Conservation (phyloP, 1,140 invertebrate species). For the Dendrolimus punctatus region DNA sequence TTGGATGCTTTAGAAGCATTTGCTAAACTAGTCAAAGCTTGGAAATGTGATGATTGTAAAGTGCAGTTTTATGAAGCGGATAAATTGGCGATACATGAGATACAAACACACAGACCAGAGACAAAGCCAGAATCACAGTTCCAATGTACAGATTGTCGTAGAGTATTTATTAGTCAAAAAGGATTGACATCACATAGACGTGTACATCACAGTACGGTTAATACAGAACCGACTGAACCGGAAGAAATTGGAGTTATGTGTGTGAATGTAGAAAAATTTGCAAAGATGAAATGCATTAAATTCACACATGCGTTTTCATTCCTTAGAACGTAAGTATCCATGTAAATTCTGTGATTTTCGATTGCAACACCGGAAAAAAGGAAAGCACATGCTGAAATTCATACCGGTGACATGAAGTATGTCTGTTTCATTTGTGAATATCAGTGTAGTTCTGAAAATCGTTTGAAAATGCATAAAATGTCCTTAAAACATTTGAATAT, state of each 20-base stretch:
- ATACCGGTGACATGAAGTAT: slow-evolving; percentile 61
- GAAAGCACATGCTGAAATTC: slow-evolving; percentile 48
- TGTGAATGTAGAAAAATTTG: slow-evolving; percentile 61
- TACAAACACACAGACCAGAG: slow-evolving; percentile 52
- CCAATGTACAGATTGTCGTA: slow-evolving; percentile 50
- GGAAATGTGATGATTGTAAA: slow-evolving; percentile 62
- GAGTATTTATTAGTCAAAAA: slow-evolving; percentile 55
- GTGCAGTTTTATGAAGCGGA: slow-evolving; percentile 60
- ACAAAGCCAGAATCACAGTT: slow-evolving; percentile 41
- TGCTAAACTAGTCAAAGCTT: slow-evolving; percentile 51
- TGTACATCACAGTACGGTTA: slow-evolving; percentile 45
- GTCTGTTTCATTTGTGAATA: slow-evolving; percentile 66
- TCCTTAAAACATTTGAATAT: slow-evolving; percentile 54
- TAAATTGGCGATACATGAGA: slow-evolving; percentile 52
- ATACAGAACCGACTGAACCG: slow-evolving; percentile 28
- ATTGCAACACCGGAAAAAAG: slow-evolving; percentile 55
- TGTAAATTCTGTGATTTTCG: slow-evolving; percentile 64
- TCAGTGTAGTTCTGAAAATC: slow-evolving; percentile 53
- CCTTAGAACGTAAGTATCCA: slow-evolving; percentile 46
- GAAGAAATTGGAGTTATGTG: slow-evolving; percentile 47
- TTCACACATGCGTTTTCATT: slow-evolving; percentile 56
- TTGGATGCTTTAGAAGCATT: slow-evolving; percentile 57
- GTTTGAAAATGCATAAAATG: slow-evolving; percentile 48
- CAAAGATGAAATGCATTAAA: slow-evolving; percentile 47
- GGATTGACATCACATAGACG: slow-evolving; percentile 49